Evolutionary conservation across 2,888 invertebrate species (phyloP), one percentile per base, ranked within the genome.

Genomic region (Phaonia tiefii): DNA sequence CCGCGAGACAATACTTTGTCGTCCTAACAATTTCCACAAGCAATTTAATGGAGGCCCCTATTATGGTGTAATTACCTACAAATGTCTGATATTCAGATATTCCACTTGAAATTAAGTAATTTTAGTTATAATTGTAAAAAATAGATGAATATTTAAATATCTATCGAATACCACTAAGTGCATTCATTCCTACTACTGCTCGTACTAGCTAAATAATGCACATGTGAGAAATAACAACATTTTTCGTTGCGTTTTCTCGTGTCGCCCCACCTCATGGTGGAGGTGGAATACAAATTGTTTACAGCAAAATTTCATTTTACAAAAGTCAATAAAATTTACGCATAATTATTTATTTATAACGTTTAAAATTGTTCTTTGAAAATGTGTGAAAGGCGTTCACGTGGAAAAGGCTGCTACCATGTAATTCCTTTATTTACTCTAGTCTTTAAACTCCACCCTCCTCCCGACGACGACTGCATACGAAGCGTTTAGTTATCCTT

Each of bases 301-400:
- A 15, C 7, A 51, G 63, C 67, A n/a, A 69, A 71, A 77, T 74
- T 80, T 75, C 26, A n/a, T 60, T 51, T 72, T 37, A 66, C 37
- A 75, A 70, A 75, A 81, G 75, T 75, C 75, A 75, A 81, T 78
- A 81, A 69, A 81, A 75, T 81, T 75, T 69, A 78, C 75, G 75
- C 78, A 78, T 75, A 71, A 78, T 81, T 60, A 81, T 75, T 81
- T 81, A 81, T 81, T 81, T 78, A 78, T 78, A 81, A 72, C 15
- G 39, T 22, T 51, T 37, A 25, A 69, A 51, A 51, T 51, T 22
- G 10, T 70, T 56, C 39, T 22, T 46, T 58, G 20, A 80, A 76
- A 80, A 73, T 81, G 63, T 81, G 69, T 71, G 75, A 75, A 78
- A 75, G 78, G 60, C 78, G 78, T 69, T 75, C 67, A 67, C 37